Conservation (phyloP, 2,888 invertebrate genomes). For the Drosophila leonis region DNA sequence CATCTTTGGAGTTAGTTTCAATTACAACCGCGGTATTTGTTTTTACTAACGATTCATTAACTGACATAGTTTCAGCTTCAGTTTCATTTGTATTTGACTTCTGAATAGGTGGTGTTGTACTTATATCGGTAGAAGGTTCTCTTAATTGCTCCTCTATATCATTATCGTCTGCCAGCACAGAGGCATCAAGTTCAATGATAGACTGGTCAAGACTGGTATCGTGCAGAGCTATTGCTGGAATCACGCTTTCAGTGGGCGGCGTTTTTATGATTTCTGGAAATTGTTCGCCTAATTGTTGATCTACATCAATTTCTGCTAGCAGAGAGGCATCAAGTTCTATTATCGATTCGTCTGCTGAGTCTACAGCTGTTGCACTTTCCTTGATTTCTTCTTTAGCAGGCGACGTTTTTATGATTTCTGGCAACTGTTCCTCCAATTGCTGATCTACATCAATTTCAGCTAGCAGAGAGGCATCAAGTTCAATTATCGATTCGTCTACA, state of each 20-base stretch:
- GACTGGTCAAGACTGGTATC: background rate
- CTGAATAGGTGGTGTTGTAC: background rate
- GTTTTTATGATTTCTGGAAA: background rate
- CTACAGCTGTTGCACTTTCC: background rate
- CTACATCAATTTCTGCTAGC: background rate
- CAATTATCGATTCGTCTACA: background rate
- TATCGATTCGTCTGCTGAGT: background rate
- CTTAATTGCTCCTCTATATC: background rate
- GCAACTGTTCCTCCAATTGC: background rate
- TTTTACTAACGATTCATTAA: background rate
- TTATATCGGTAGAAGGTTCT: conserved; percentile 1
- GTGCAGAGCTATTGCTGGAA: background rate
- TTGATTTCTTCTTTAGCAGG: background rate
- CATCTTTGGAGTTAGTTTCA: background rate
- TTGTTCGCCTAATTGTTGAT: background rate
- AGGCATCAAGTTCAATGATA: background rate
- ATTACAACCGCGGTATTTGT: background rate
- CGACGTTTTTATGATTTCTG: background rate
- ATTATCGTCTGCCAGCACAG: background rate
- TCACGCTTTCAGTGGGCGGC: background rate
- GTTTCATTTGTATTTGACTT: background rate
- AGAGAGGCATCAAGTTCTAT: background rate
- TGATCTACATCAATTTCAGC: background rate
- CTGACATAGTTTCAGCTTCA: background rate
- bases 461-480: background rate